These are phyloP conservation scores for Eupithecia insigniata DNA, from an alignment of 2,888 invertebrate genomes.

Conservation along the genomic window DNA sequence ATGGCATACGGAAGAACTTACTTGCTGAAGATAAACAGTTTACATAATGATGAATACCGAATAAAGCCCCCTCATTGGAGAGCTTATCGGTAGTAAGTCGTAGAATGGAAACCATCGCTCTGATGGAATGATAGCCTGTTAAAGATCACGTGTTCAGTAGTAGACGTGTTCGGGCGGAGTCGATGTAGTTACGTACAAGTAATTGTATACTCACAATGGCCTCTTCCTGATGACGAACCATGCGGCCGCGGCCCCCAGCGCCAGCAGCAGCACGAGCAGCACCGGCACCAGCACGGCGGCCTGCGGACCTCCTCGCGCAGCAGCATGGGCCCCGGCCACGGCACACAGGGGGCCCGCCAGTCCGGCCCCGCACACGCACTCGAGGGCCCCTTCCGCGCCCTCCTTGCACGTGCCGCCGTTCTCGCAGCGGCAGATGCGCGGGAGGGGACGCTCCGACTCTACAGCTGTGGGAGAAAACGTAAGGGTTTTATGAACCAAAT, in stretches of 20 bases:
- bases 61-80: no score
- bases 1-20: no score
- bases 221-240: slow-evolving; percentile 92
- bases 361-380: slow-evolving; percentile 87
- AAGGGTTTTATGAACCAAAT: no score
- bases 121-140: no score
- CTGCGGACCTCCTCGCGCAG: slow-evolving; percentile 83
- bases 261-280: slow-evolving; percentile 89
- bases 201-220: slow-evolving; percentile 89
- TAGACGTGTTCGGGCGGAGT: no score
- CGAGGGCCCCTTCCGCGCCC: slow-evolving; percentile 79
- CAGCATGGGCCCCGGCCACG: slow-evolving; percentile 77
- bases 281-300: slow-evolving; percentile 93
- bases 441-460: slow-evolving; percentile 89
- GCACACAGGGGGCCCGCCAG: slow-evolving; percentile 89
- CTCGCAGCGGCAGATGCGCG: slow-evolving; percentile 92
- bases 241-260: slow-evolving; percentile 89
- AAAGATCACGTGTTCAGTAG: neutral
- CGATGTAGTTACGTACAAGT: neutral
- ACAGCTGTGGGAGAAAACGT: slow-evolving; percentile 79
- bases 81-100: no score
- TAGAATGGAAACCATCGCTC: no score
- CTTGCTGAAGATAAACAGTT: no score
- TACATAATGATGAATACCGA: no score
- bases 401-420: slow-evolving; percentile 92